Conservation (phyloP, 2,113 vertebrate genomes). For the Alethe castanea region DNA sequence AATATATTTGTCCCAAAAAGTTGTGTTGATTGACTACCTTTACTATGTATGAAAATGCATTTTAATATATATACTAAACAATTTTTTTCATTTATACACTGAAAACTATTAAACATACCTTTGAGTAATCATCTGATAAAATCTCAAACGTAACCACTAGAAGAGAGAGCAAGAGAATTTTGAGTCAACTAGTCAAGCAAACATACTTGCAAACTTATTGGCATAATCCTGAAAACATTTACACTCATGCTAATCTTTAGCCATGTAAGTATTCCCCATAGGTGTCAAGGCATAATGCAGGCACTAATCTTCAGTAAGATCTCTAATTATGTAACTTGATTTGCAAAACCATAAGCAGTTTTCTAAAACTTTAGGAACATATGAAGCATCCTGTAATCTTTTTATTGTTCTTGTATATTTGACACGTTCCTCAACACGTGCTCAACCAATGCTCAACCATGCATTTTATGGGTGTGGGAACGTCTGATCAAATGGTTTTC, state of each 20-base stretch:
- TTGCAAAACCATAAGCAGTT: neutral
- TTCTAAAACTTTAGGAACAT: neutral
- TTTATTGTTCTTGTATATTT: neutral
- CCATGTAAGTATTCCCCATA: constrained; percentile 49
- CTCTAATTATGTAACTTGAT: constrained; percentile 17
- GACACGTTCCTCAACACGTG: neutral
- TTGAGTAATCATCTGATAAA: constrained; percentile 97
- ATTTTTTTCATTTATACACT: neutral
- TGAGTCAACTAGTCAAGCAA: constrained; percentile 11
- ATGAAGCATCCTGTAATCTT: neutral
- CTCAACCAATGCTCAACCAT: neutral
- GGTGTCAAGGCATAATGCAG: neutral
- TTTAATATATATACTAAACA: constrained; percentile 10
- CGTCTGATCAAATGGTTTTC: neutral
- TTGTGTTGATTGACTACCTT: neutral
- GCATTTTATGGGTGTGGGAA: neutral
- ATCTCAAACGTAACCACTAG: constrained; percentile 94
- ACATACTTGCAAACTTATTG: constrained; percentile 10
- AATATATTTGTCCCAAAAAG: neutral
- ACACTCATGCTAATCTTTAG: constrained; percentile 29
- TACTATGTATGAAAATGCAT: constrained; percentile 39
- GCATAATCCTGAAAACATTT: constrained; percentile 6
- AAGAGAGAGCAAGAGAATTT: constrained; percentile 52
- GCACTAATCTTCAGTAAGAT: neutral
- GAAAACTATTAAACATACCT: constrained; percentile 78